These are phyloP conservation scores for Scaptomyza graminum DNA, from an alignment of 1,140 invertebrate genomes.

Conservation along the genomic window DNA sequence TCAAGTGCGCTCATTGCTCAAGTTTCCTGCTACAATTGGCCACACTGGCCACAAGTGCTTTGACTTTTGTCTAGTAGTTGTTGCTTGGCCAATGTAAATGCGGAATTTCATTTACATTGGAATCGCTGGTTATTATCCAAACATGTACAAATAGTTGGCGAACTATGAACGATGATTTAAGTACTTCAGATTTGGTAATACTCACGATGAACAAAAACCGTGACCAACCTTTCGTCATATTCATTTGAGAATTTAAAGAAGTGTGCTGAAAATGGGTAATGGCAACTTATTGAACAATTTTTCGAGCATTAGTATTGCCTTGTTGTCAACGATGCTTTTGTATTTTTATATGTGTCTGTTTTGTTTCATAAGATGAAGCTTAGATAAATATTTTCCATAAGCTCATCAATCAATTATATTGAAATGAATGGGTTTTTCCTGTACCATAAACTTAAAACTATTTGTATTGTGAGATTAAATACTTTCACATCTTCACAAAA, in stretches of 20 bases:
- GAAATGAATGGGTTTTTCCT: not conserved
- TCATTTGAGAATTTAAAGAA: not conserved
- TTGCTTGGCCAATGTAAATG: constrained; percentile 39
- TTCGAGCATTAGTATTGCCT: too few relatives aligned
- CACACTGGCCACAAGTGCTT: constrained; percentile 49
- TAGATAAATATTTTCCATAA: too few relatives aligned
- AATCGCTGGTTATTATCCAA: constrained; percentile 34
- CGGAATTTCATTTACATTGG: constrained; percentile 55
- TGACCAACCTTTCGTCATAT: not conserved
- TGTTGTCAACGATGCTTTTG: too few relatives aligned
- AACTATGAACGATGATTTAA: constrained; percentile 24
- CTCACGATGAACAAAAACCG: not conserved
- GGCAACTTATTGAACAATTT: too few relatives aligned
- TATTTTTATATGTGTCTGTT: too few relatives aligned
- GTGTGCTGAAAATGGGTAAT: not conserved
- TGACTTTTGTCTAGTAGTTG: constrained; percentile 50
- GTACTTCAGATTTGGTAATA: constrained; percentile 27
- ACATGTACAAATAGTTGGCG: constrained; percentile 25
- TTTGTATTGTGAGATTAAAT: not conserved
- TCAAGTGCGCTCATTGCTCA: constrained; percentile 72
- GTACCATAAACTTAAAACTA: not conserved
- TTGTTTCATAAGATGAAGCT: too few relatives aligned
- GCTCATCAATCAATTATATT: too few relatives aligned
- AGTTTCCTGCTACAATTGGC: constrained; percentile 70
- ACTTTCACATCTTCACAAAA: not conserved